These are phyloP conservation scores for Hecatera dysodea DNA, from an alignment of 2,888 invertebrate species.

Conservation along the genomic window DNA sequence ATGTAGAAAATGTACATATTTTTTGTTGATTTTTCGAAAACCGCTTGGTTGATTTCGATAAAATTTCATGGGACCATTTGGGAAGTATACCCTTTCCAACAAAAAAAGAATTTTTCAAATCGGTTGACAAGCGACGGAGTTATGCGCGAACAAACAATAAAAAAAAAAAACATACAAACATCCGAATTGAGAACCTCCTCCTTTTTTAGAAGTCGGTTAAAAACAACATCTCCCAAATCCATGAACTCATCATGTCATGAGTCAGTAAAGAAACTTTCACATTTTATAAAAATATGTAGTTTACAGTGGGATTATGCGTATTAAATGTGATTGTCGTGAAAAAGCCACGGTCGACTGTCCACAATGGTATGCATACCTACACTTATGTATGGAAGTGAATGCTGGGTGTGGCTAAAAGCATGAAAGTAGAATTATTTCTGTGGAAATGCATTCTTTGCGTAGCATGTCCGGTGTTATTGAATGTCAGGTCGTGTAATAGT, in stretches of 20 bases:
- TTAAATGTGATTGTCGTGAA: slow-evolving; percentile 45
- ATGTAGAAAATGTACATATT: no score
- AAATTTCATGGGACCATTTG: no score
- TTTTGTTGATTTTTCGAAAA: no score
- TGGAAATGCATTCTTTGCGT: slow-evolving; percentile 51
- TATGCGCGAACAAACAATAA: no score
- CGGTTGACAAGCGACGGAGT: no score
- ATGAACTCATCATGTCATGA: slow-evolving; percentile 23
- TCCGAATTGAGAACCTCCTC: no score
- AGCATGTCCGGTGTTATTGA: slow-evolving; percentile 26
- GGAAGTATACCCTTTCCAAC: no score
- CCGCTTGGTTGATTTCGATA: no score
- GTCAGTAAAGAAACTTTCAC: slow-evolving; percentile 40
- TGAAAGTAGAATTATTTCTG: slow-evolving; percentile 55
- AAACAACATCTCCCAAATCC: slow-evolving; percentile 3
- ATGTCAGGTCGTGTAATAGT: slow-evolving; percentile 22
- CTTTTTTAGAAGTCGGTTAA: no score
- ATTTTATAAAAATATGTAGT: slow-evolving; percentile 30
- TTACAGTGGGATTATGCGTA: background rate
- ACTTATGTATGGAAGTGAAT: slow-evolving; percentile 30
- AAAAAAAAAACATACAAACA: no score
- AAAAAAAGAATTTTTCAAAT: no score
- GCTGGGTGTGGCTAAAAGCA: slow-evolving; percentile 54
- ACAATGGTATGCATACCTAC: slow-evolving; percentile 43
- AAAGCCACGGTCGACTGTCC: slow-evolving; percentile 37